A percentile compares a stretch with the other conserved stretches of the same genome.
Conservation (phyloP, 1,140 invertebrate genomes). For the Tetramorium parvispinum region DNA sequence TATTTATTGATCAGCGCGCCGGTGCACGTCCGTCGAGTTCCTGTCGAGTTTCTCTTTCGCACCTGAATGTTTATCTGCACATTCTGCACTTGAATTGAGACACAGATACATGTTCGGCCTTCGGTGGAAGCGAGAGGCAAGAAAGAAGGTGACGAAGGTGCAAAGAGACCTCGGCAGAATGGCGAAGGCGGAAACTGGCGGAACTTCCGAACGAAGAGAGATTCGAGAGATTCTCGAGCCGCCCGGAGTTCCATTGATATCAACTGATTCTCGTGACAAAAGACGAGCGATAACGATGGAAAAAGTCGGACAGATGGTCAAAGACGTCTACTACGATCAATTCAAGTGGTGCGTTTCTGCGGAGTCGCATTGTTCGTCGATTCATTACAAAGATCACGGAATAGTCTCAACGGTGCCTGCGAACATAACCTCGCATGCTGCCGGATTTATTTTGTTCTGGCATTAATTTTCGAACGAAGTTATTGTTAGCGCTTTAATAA, state of each 20-base stretch:
- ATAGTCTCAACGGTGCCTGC: neutral
- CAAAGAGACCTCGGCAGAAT: neutral
- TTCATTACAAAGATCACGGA: neutral
- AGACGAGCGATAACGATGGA: constrained; percentile 5
- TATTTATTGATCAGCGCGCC: constrained; percentile 19
- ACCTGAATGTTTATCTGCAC: neutral
- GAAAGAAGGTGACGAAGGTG: neutral
- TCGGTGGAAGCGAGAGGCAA: neutral
- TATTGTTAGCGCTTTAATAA: neutral
- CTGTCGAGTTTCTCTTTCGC: too few species aligned
- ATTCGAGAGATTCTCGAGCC: neutral
- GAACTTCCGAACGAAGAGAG: neutral
- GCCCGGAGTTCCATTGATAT: neutral
- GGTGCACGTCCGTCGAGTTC: neutral
- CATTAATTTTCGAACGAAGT: neutral
- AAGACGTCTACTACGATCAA: constrained; percentile 27
- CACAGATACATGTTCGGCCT: neutral
- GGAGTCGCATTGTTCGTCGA: neutral
- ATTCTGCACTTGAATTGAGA: neutral
- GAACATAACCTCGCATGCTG: constrained; percentile 11
- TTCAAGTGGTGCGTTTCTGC: constrained; percentile 43
- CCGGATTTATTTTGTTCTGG: neutral
- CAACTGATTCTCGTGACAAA: neutral
- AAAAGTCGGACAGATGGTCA: neutral
- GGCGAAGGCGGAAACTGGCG: neutral